phyloP scores from a whole-genome alignment of 2,888 invertebrate genomes.

The Anoplius nigerrimus region DNA sequence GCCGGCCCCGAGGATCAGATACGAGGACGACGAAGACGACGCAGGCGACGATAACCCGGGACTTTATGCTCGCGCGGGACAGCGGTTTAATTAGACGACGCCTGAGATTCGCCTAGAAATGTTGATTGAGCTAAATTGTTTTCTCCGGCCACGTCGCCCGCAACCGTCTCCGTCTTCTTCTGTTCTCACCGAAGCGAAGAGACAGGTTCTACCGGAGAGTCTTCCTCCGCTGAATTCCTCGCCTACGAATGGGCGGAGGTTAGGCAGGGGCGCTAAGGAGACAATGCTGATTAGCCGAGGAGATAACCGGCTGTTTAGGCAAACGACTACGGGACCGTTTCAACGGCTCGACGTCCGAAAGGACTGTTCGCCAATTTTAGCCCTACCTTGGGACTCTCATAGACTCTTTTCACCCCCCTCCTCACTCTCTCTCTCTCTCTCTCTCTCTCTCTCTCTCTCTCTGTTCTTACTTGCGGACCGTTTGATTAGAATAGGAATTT shows the following conservation, averaged over 20 bases:
- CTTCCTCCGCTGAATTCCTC: too few relatives aligned
- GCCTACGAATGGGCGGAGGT: neutral
- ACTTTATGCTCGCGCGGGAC: conserved; percentile 70
- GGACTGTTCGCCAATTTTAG: too few relatives aligned
- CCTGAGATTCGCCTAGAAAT: conserved; percentile 70
- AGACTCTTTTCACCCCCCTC: too few relatives aligned
- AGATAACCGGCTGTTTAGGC: conserved; percentile 65
- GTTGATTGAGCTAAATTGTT: conserved; percentile 76
- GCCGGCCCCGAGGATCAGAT: conserved; percentile 57
- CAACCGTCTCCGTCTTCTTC: conserved; percentile 29
- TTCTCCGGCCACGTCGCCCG: conserved; percentile 50
- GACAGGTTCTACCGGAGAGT: too few relatives aligned
- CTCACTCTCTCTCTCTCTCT: too few relatives aligned
- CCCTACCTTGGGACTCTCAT: too few relatives aligned
- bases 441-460: too few relatives aligned
- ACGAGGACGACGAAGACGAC: conserved; percentile 41
- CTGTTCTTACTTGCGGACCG: too few relatives aligned
- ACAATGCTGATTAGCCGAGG: conserved; percentile 71
- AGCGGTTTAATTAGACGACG: conserved; percentile 74
- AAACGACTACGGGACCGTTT: conserved; percentile 45
- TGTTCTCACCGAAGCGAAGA: too few relatives aligned
- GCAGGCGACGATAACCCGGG: conserved; percentile 67
- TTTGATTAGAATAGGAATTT: too few relatives aligned
- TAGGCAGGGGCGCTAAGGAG: conserved; percentile 57
- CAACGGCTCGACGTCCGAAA: neutral